Conservation (phyloP, 2,888 invertebrate genomes). For the Spilosoma lubricipeda region DNA sequence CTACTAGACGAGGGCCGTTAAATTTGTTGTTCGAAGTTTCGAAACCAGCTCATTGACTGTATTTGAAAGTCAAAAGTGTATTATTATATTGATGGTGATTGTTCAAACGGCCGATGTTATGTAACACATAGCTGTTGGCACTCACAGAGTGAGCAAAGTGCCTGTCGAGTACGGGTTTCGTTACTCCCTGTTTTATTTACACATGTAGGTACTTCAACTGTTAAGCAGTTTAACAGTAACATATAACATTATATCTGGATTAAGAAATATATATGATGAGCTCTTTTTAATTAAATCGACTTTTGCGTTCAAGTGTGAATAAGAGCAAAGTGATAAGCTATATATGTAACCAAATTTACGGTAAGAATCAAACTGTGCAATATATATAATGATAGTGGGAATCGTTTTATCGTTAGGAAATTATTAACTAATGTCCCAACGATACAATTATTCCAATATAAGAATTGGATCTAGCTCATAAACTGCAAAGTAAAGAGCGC, state of each 20-base stretch:
- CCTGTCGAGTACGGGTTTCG: neutral
- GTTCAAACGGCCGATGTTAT: slow-evolving; percentile 36
- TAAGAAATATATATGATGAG: neutral
- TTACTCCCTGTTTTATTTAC: neutral
- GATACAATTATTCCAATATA: neutral
- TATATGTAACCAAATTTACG: too few relatives aligned
- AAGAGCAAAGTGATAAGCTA: neutral
- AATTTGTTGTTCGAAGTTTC: slow-evolving; percentile 46
- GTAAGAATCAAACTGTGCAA: neutral
- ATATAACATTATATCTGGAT: neutral
- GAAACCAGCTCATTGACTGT: slow-evolving; percentile 33
- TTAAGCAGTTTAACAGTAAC: neutral
- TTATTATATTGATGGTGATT: slow-evolving; percentile 33
- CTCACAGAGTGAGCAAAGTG: neutral
- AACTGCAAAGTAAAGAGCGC: too few relatives aligned
- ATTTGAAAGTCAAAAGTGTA: slow-evolving; percentile 38
- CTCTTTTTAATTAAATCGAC: neutral
- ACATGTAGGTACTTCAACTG: neutral
- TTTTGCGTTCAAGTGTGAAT: neutral
- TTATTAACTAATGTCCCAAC: neutral
- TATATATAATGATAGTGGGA: too few relatives aligned
- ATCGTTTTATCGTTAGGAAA: too few relatives aligned
- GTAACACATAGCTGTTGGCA: slow-evolving; percentile 33
- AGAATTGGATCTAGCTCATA: too few relatives aligned
- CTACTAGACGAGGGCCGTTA: slow-evolving; percentile 42